phyloP scores from a whole-genome alignment of 1,140 invertebrate genomes.

The Apis mellifera region DNA sequence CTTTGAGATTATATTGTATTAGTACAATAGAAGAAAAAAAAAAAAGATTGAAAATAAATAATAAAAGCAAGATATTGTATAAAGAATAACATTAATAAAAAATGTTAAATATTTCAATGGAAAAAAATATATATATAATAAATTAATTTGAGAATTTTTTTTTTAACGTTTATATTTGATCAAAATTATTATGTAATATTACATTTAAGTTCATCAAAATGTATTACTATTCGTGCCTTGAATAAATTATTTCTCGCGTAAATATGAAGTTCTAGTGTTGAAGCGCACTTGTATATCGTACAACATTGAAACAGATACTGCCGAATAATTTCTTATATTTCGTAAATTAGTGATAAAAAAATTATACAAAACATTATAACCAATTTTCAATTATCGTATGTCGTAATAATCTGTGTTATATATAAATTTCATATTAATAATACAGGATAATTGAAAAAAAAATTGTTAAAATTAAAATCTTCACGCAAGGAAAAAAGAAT shows the following conservation, averaged over 20 bases:
- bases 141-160: background rate
- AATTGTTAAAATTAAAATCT: background rate
- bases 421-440: slow-evolving; percentile 27
- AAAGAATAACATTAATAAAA: slow-evolving; percentile 18
- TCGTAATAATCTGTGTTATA: slow-evolving; percentile 35
- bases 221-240: slow-evolving; percentile 22
- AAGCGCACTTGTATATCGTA: slow-evolving; percentile 14
- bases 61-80: background rate
- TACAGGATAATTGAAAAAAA: slow-evolving; percentile 37
- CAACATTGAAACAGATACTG: slow-evolving; percentile 47
- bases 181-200: slow-evolving; percentile 14
- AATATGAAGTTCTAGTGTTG: slow-evolving; percentile 12
- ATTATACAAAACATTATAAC: slow-evolving; percentile 3
- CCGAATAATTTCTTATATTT: slow-evolving; percentile 26
- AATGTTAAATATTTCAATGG: background rate
- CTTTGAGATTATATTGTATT: slow-evolving; percentile 48
- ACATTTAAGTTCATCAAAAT: background rate
- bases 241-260: background rate
- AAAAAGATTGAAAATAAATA: background rate
- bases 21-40: background rate
- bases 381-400: slow-evolving; percentile 28
- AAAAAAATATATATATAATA: slow-evolving; percentile 26
- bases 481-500: too few species aligned
- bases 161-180: background rate
- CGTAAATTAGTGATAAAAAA: slow-evolving; percentile 28